phyloP scores from a whole-genome alignment of 1,140 invertebrate genomes.

The Aporrectodea caliginosa region DNA sequence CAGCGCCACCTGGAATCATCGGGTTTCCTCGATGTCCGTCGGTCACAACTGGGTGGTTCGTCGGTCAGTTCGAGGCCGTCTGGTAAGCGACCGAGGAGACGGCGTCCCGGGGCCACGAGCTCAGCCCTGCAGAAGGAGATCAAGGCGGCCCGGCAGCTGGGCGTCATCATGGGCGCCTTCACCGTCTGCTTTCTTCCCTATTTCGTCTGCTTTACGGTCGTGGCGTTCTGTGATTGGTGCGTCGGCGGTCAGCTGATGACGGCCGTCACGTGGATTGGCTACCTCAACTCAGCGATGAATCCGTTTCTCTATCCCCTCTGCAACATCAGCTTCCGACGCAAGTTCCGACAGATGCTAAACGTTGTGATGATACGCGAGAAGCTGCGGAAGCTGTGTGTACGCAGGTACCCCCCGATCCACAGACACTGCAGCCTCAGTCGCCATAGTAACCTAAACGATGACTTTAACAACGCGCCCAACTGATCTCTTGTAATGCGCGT shows the following conservation, averaged over 20 bases:
- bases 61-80: slow-evolving; percentile 6
- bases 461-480: not conserved
- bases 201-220: slow-evolving; percentile 64
- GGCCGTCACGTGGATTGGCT: slow-evolving; percentile 61
- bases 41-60: not conserved
- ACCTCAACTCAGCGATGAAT: slow-evolving; percentile 62
- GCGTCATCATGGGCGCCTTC: slow-evolving; percentile 66
- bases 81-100: not conserved
- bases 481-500: too few relatives aligned
- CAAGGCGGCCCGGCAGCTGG: slow-evolving; percentile 64
- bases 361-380: not conserved
- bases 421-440: not conserved
- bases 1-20: not conserved
- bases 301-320: slow-evolving; percentile 62
- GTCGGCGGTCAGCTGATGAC: slow-evolving; percentile 47
- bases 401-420: too few relatives aligned
- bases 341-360: slow-evolving; percentile 59
- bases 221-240: slow-evolving; percentile 63
- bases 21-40: not conserved
- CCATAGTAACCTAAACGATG: not conserved
- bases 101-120: slow-evolving; percentile 22
- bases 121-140: slow-evolving; percentile 60
- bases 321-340: slow-evolving; percentile 60
- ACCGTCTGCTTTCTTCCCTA: slow-evolving; percentile 66
- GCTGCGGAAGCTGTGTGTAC: not conserved